Percentiles rank a stretch among this genome's conserved stretches.
Conservation (phyloP, 2,113 vertebrate species). For the Machaerirhynchus nigripectus region DNA sequence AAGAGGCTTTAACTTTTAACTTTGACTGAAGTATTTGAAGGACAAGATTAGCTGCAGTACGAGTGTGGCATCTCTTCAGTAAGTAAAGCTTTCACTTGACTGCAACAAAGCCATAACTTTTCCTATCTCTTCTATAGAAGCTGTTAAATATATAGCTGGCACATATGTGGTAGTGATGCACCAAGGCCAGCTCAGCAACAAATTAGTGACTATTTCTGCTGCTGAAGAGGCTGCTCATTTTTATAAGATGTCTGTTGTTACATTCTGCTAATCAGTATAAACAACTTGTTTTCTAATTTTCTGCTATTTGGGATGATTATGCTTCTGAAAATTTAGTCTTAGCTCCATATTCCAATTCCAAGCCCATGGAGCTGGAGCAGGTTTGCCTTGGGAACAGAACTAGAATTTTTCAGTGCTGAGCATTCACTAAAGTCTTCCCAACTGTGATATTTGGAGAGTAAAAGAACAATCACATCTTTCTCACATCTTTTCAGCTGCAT, state of each 20-base stretch:
- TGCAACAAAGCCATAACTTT: not conserved
- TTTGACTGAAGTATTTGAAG: not conserved
- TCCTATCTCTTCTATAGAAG: not conserved
- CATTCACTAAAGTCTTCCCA: not conserved
- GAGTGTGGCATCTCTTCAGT: not conserved
- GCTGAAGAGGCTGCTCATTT: not conserved
- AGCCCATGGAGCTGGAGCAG: not conserved
- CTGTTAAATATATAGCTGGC: not conserved
- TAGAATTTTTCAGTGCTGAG: not conserved
- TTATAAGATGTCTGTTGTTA: not conserved
- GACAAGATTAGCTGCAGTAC: not conserved
- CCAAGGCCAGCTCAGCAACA: not conserved
- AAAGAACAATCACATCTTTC: not conserved
- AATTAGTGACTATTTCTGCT: not conserved
- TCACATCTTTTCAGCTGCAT: not conserved
- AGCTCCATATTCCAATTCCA: not conserved
- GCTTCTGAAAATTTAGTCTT: not conserved
- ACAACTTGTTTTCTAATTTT: not conserved
- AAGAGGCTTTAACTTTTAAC: not conserved
- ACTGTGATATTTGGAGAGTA: not conserved
- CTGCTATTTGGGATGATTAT: not conserved
- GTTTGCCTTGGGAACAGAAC: not conserved
- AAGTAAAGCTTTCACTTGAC: not conserved
- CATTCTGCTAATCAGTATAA: not conserved
- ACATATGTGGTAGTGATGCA: not conserved